Evolutionary conservation across 2,888 invertebrate species (phyloP).

Genomic region (Sinelater perroti): DNA sequence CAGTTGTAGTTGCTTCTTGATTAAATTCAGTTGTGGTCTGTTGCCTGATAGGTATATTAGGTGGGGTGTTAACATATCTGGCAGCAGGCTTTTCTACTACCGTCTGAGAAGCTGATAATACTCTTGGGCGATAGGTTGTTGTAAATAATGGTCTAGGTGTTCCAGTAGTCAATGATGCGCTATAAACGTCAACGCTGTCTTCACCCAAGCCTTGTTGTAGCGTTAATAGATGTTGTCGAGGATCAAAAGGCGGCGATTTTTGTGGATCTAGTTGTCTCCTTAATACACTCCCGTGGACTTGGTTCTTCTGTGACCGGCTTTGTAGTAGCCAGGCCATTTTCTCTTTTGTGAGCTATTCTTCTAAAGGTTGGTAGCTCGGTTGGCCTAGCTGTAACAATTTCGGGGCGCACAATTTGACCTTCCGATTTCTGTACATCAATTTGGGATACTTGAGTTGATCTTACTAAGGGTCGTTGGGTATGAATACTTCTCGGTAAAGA

Average conservation of each 20-base stretch:
- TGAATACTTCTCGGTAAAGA: constrained; percentile 55
- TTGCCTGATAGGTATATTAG: constrained; percentile 25
- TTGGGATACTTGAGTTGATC: constrained; percentile 46
- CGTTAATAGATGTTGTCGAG: constrained; percentile 64
- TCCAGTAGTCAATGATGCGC: constrained; percentile 70
- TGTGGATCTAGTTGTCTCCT: constrained; percentile 71
- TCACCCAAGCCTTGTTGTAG: constrained; percentile 70
- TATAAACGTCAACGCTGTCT: constrained; percentile 75
- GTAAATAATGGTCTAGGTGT: constrained; percentile 74
- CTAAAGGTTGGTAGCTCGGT: constrained; percentile 52
- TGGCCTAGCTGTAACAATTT: constrained; percentile 50
- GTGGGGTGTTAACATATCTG: constrained; percentile 28
- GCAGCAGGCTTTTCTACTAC: constrained; percentile 29
- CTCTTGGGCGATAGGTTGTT: constrained; percentile 67
- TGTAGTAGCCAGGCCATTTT: constrained; percentile 46
- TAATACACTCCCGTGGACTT: constrained; percentile 66
- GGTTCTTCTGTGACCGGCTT: constrained; percentile 64
- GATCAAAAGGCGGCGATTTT: constrained; percentile 62
- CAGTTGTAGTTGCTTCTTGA: constrained; percentile 60
- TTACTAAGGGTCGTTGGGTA: constrained; percentile 41
- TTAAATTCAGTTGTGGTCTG: constrained; percentile 46
- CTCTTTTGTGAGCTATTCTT: constrained; percentile 50
- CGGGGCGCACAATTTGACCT: constrained; percentile 56
- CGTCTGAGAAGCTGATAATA: constrained; percentile 49
- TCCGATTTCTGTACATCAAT: constrained; percentile 49